These are phyloP conservation scores for Dione juno DNA, from an alignment of 2,888 invertebrate species.

Conservation along the genomic window DNA sequence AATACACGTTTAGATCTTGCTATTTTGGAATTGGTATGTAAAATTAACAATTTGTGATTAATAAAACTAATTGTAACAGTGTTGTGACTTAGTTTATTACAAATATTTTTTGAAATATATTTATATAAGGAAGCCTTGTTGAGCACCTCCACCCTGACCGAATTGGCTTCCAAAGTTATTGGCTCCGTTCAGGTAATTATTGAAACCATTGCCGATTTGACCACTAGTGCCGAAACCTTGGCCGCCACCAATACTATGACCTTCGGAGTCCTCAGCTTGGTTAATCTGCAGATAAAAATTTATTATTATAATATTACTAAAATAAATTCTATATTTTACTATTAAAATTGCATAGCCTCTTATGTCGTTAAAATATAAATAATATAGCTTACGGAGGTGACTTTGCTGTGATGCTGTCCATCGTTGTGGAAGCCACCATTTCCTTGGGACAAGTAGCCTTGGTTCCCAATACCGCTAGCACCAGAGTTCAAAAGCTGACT, in stretches of 20 bases:
- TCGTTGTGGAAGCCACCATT: conserved; percentile 37
- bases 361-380: background rate
- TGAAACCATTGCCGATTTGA: conserved; percentile 8
- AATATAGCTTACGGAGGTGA: conserved; percentile 43
- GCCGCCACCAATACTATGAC: conserved; percentile 26
- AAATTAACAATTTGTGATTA: too few species aligned
- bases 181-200: conserved; percentile 23
- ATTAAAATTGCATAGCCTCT: background rate
- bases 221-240: conserved; percentile 11
- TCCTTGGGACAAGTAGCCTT: conserved; percentile 39
- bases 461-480: conserved; percentile 37
- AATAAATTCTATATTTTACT: too few species aligned
- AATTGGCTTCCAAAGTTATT: conserved; percentile 21
- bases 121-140: background rate
- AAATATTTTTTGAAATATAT: background rate
- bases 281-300: conserved; percentile 16
- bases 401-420: conserved; percentile 43
- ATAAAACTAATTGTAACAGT: too few species aligned
- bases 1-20: too few species aligned
- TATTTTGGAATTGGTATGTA: too few species aligned
- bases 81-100: too few species aligned
- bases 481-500: conserved; percentile 32
- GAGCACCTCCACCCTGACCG: background rate
- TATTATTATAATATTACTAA: too few species aligned
- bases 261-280: conserved; percentile 21